phyloP scores from a whole-genome alignment of 2,888 invertebrate species.

The Cinara cedri region DNA sequence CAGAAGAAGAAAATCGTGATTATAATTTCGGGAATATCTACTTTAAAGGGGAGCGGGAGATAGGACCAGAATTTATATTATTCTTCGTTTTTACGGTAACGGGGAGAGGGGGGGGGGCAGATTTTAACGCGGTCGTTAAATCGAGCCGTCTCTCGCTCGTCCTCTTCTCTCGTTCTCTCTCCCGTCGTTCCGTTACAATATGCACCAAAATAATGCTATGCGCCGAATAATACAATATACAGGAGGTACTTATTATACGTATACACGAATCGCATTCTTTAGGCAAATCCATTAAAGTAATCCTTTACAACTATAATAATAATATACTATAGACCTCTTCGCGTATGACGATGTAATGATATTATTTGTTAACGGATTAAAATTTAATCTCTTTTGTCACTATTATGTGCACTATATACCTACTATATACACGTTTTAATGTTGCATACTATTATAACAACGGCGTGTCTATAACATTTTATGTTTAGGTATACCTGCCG shows the following conservation, averaged over 20 bases:
- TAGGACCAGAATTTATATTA: slow-evolving; percentile 25
- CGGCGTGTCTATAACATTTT: no score
- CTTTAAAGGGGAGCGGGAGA: no score
- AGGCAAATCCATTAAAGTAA: slow-evolving; percentile 46
- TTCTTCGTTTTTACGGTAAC: slow-evolving; percentile 53
- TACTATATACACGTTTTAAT: not conserved
- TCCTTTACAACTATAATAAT: not conserved
- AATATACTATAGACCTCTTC: not conserved
- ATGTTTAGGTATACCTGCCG: no score
- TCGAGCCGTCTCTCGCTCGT: slow-evolving; percentile 24
- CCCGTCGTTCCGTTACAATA: not conserved
- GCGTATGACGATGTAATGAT: not conserved
- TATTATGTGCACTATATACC: not conserved
- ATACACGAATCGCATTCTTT: slow-evolving; percentile 31
- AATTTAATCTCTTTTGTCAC: slow-evolving; percentile 39
- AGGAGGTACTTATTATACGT: not conserved
- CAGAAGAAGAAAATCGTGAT: slow-evolving; percentile 32
- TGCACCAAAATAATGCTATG: no score
- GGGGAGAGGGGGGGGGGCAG: slow-evolving; percentile 23
- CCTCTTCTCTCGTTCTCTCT: not conserved
- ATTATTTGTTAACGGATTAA: slow-evolving; percentile 49
- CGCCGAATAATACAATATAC: slow-evolving; percentile 11
- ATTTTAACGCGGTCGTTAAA: slow-evolving; percentile 56
- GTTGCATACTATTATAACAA: not conserved
- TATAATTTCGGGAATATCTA: slow-evolving; percentile 38